These are phyloP conservation scores for Poeciliopsis paucimaculata DNA, from an alignment of 2,797 vertebrate genomes.

Conservation along the genomic window DNA sequence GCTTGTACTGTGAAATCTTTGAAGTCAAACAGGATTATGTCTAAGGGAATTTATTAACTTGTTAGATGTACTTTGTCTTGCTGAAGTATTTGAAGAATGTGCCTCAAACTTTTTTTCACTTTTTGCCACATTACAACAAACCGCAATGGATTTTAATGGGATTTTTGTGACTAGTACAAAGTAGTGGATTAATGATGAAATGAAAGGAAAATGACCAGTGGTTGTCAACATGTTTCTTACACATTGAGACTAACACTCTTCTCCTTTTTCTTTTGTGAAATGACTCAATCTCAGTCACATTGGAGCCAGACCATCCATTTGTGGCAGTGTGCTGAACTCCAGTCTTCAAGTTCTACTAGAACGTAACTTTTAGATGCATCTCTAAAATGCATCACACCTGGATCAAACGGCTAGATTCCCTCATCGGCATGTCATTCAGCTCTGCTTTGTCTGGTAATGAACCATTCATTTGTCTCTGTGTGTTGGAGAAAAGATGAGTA, in stretches of 20 bases:
- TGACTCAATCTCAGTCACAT: not conserved
- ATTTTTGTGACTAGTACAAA: not conserved
- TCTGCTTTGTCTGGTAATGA: not conserved
- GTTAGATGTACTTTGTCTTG: not conserved
- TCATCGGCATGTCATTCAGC: not conserved
- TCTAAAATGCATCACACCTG: not conserved
- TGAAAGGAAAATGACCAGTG: not conserved
- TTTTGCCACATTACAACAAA: conserved; percentile 1
- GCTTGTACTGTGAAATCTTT: not conserved
- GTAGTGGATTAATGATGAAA: not conserved
- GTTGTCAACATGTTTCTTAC: not conserved
- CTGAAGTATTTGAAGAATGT: not conserved
- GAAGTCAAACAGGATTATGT: not conserved
- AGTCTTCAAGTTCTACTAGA: not conserved
- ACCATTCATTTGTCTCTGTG: not conserved
- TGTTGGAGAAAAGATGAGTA: not conserved
- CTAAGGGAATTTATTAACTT: not conserved
- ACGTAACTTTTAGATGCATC: not conserved
- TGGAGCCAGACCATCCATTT: not conserved
- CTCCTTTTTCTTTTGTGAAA: not conserved
- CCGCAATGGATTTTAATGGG: not conserved
- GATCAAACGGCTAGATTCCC: not conserved
- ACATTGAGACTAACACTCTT: not conserved
- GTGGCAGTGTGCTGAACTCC: not conserved
- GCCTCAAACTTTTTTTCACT: not conserved